Conservation (phyloP, 2,888 invertebrate genomes). For the Brachylomia viminalis region DNA sequence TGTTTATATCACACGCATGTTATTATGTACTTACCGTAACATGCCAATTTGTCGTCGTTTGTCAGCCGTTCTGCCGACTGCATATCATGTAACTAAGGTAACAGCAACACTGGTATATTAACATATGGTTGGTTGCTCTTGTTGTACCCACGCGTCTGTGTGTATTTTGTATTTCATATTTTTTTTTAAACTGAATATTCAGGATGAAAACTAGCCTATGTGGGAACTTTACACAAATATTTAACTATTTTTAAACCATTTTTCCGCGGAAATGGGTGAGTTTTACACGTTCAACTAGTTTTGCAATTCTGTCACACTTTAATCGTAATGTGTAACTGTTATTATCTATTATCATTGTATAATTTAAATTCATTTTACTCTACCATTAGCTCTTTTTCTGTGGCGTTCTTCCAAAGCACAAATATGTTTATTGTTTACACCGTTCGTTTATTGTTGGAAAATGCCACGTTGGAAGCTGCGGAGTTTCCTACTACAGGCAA, state of each 20-base stretch:
- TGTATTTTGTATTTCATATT: not conserved
- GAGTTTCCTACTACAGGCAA: too few species aligned
- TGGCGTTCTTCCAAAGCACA: too few species aligned
- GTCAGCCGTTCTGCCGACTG: slow-evolving; percentile 15
- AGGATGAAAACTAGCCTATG: not conserved
- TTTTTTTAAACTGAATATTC: not conserved
- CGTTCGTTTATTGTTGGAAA: too few species aligned
- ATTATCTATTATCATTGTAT: too few species aligned
- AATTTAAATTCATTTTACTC: too few species aligned
- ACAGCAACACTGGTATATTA: slow-evolving; percentile 23
- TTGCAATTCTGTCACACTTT: not conserved
- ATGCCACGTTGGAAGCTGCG: too few species aligned
- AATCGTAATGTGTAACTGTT: not conserved
- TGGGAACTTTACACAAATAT: not conserved
- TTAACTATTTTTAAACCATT: not conserved
- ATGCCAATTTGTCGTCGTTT: slow-evolving; percentile 30
- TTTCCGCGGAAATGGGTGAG: not conserved
- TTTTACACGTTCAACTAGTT: not conserved
- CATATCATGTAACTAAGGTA: slow-evolving; percentile 29
- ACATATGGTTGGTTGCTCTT: slow-evolving; percentile 25
- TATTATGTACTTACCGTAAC: slow-evolving; percentile 23
- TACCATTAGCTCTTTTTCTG: too few species aligned
- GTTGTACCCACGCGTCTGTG: too few species aligned
- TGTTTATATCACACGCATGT: slow-evolving; percentile 7
- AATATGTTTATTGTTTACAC: too few species aligned